These are phyloP conservation scores for Eulemur albifrons DNA, from an alignment of 2,797 vertebrate species.

Conservation along the genomic window DNA sequence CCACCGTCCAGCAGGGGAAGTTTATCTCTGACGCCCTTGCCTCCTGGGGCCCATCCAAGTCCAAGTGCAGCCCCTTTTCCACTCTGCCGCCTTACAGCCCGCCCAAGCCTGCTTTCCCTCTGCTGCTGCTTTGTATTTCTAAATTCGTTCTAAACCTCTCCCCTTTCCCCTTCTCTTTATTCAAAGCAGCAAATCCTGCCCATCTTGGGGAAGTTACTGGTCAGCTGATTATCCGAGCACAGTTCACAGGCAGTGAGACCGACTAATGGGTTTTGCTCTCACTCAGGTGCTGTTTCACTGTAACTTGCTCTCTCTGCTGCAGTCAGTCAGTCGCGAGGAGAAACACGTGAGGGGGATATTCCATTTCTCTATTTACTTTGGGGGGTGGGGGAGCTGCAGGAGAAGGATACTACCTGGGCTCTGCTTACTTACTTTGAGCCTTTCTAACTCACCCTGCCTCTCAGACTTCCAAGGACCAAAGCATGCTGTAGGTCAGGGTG, in stretches of 20 bases:
- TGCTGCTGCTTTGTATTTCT: neutral
- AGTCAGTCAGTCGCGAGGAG: neutral
- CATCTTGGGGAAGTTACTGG: neutral
- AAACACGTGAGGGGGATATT: fast-evolving
- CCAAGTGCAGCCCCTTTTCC: neutral
- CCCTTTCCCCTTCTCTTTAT: neutral
- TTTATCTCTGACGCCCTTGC: neutral
- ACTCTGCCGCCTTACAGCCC: neutral
- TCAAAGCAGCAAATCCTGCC: neutral
- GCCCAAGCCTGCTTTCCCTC: neutral
- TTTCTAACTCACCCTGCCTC: neutral
- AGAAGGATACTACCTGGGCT: neutral
- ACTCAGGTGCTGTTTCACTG: neutral
- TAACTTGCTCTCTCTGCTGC: neutral
- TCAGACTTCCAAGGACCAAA: neutral
- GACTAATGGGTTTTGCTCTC: neutral
- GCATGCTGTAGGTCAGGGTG: neutral
- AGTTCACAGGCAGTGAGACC: neutral
- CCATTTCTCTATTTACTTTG: neutral
- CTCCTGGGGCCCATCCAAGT: neutral
- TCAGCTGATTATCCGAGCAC: neutral
- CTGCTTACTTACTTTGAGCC: neutral
- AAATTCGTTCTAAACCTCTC: neutral
- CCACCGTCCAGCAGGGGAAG: neutral
- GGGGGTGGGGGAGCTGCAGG: too few relatives aligned